Conservation (phyloP, 37 sponge, comb jelly and placozoan genomes). For the Bolinopsis microptera region DNA sequence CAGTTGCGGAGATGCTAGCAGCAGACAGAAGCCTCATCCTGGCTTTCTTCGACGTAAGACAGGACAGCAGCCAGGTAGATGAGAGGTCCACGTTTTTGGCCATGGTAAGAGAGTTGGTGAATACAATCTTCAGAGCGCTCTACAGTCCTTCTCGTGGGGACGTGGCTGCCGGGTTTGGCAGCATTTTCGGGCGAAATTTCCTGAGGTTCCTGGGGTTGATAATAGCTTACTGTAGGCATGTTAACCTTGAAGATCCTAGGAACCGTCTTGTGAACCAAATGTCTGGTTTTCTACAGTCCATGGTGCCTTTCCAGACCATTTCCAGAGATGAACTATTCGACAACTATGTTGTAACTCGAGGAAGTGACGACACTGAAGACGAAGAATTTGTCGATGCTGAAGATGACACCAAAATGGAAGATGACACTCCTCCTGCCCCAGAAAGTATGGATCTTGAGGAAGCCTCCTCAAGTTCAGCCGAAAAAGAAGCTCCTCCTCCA, state of each 20-base stretch:
- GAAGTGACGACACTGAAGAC: conserved; percentile 39
- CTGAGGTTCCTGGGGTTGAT: conserved; percentile 33
- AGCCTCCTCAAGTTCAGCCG: background rate
- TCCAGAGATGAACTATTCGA: background rate
- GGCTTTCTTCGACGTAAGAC: conserved; percentile 16
- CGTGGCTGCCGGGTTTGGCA: conserved; percentile 25
- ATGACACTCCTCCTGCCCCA: background rate
- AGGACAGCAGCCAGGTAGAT: background rate
- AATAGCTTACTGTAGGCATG: conserved; percentile 10
- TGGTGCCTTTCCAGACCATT: conserved; percentile 14
- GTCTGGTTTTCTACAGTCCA: background rate
- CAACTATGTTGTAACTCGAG: conserved; percentile 22
- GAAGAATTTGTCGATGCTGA: conserved; percentile 62
- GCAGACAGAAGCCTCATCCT: conserved; percentile 17
- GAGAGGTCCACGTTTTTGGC: conserved; percentile 14
- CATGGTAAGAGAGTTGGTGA: conserved; percentile 23
- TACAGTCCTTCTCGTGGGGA: conserved; percentile 28
- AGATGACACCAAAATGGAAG: background rate
- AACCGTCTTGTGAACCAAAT: conserved; percentile 4
- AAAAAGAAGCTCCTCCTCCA: too few relatives aligned
- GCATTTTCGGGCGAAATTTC: background rate
- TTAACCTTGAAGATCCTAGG: conserved; percentile 14
- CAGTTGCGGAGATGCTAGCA: background rate
- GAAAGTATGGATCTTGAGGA: background rate
- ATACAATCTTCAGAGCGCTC: background rate